Evolutionary conservation across 1,140 invertebrate species (phyloP).

Genomic region (Brachionus koreanus): DNA sequence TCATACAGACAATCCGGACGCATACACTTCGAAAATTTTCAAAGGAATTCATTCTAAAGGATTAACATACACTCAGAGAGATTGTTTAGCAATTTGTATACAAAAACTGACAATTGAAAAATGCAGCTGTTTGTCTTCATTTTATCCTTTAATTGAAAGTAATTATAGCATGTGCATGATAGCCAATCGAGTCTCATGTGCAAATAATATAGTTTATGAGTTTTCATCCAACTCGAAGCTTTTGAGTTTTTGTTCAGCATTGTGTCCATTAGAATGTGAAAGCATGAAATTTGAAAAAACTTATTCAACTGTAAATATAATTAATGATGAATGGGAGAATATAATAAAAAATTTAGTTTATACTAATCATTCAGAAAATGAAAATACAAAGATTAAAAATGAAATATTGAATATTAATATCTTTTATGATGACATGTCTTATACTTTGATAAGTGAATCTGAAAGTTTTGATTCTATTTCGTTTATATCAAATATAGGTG

Average conservation of each 20-base stretch:
- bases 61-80: not conserved
- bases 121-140: not conserved
- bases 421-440: not conserved
- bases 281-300: not conserved
- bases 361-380: not conserved
- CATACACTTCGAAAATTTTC: not conserved
- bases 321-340: not conserved
- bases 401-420: not conserved
- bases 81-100: not conserved
- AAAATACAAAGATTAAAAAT: not conserved
- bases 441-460: not conserved
- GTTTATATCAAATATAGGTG: slow-evolving; percentile 20
- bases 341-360: not conserved
- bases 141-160: not conserved
- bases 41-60: not conserved
- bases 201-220: not conserved
- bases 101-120: not conserved
- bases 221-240: not conserved
- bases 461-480: not conserved
- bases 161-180: not conserved
- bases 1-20: not conserved
- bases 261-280: slow-evolving; percentile 7
- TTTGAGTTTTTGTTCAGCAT: not conserved
- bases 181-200: not conserved
- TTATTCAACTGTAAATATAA: not conserved